phyloP scores from a whole-genome alignment of 2,888 invertebrate genomes.

The Anoplius nigerrimus region DNA sequence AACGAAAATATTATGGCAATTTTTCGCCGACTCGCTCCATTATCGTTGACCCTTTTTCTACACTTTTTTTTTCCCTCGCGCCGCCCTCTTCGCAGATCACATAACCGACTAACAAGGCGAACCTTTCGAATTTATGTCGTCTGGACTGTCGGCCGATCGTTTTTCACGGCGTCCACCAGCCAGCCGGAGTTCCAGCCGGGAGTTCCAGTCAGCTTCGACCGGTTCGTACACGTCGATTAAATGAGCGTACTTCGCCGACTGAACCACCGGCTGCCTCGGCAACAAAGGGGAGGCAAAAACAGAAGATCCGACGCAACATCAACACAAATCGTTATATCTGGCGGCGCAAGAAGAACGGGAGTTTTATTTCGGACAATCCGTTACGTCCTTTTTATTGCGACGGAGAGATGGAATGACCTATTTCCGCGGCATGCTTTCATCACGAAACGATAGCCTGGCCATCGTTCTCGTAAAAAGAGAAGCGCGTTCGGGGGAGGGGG shows the following conservation, averaged over 20 bases:
- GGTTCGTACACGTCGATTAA: background rate
- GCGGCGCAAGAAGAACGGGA: conserved; percentile 4
- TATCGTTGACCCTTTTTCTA: too few relatives aligned
- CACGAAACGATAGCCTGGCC: conserved; percentile 19
- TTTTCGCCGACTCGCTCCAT: too few relatives aligned
- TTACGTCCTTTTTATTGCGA: conserved; percentile 21
- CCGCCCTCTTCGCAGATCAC: too few relatives aligned
- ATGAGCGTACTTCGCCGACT: background rate
- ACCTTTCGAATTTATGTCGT: too few relatives aligned
- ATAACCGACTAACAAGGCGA: too few relatives aligned
- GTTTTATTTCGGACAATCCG: conserved; percentile 23
- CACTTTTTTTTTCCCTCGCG: too few relatives aligned
- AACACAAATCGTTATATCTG: background rate
- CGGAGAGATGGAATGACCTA: conserved; percentile 25
- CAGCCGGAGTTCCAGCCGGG: too few relatives aligned
- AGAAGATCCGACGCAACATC: background rate
- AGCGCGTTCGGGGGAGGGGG: too few relatives aligned
- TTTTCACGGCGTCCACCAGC: too few relatives aligned
- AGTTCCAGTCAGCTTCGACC: background rate
- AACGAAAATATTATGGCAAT: too few relatives aligned
- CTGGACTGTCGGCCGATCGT: too few relatives aligned
- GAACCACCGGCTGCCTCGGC: background rate
- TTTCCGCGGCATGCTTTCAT: conserved; percentile 29
- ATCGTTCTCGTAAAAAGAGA: conserved; percentile 18
- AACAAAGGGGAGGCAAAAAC: background rate